Conservation (phyloP, 2,797 vertebrate species). For the Paedocypris micromegethes region DNA sequence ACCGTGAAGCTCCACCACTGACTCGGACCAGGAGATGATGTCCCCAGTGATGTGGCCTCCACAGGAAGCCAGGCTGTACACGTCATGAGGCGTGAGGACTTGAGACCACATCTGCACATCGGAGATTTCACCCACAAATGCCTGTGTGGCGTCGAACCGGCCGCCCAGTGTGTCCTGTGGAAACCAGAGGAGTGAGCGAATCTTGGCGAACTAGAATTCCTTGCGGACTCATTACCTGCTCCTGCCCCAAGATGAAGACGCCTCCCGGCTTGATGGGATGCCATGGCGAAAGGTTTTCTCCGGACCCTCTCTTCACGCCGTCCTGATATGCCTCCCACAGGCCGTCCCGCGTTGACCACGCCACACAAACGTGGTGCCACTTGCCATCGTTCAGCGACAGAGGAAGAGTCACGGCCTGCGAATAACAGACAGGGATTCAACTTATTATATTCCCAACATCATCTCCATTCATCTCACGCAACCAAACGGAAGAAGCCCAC, state of each 20-base stretch:
- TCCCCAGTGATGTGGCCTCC: slow-evolving; percentile 68
- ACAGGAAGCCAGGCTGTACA: slow-evolving; percentile 73
- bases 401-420: slow-evolving; percentile 69
- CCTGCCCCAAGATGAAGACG: slow-evolving; percentile 80
- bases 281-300: slow-evolving; percentile 70
- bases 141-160: slow-evolving; percentile 78
- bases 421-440: too few relatives aligned
- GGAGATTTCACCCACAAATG: slow-evolving; percentile 78
- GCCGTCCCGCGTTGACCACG: slow-evolving; percentile 78
- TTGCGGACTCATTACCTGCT: slow-evolving; percentile 66
- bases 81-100: slow-evolving; percentile 66
- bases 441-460: too few relatives aligned
- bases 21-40: slow-evolving; percentile 71
- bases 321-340: slow-evolving; percentile 76
- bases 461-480: too few relatives aligned
- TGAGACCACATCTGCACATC: slow-evolving; percentile 81
- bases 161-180: slow-evolving; percentile 77
- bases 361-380: slow-evolving; percentile 82
- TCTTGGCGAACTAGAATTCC: background rate
- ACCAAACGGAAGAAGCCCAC: background rate
- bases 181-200: background rate
- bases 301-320: slow-evolving; percentile 64
- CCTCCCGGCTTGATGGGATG: slow-evolving; percentile 79
- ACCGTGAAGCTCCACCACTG: slow-evolving; percentile 73
- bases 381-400: slow-evolving; percentile 70